Conservation (phyloP, 2,113 vertebrate genomes). For the Chrysochloris asiatica region DNA sequence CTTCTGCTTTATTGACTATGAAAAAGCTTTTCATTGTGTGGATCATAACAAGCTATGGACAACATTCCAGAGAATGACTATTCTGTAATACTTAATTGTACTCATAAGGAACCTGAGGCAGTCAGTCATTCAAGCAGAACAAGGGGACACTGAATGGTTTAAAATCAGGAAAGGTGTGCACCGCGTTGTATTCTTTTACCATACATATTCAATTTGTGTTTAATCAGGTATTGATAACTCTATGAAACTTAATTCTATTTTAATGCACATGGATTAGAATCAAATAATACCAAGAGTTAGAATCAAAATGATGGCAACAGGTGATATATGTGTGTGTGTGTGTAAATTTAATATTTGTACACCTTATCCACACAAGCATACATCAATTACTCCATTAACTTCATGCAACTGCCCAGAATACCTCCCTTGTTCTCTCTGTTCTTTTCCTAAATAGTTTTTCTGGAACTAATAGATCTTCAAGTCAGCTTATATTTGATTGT, state of each 20-base stretch:
- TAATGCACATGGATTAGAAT: background rate
- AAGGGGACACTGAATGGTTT: too few relatives aligned
- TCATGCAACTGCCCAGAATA: background rate
- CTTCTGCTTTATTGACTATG: too few relatives aligned
- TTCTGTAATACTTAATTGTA: too few relatives aligned
- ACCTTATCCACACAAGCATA: background rate
- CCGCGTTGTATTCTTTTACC: too few relatives aligned
- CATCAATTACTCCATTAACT: background rate
- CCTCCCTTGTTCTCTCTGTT: background rate
- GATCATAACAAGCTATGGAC: too few relatives aligned
- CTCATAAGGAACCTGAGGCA: too few relatives aligned
- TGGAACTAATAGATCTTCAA: conserved; percentile 55
- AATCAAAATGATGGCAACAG: background rate
- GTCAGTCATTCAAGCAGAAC: too few relatives aligned
- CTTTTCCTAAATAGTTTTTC: background rate
- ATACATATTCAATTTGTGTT: too few relatives aligned
- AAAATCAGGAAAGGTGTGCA: too few relatives aligned
- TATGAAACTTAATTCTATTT: background rate
- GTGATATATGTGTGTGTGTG: background rate
- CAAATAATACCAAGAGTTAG: background rate
- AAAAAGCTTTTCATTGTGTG: too few relatives aligned
- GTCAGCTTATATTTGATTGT: conserved; percentile 55
- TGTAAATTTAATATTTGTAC: background rate
- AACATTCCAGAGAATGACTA: too few relatives aligned
- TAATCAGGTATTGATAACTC: background rate